phyloP scores from a whole-genome alignment of 2,113 vertebrate species.

The Aldabrachelys gigantea region DNA sequence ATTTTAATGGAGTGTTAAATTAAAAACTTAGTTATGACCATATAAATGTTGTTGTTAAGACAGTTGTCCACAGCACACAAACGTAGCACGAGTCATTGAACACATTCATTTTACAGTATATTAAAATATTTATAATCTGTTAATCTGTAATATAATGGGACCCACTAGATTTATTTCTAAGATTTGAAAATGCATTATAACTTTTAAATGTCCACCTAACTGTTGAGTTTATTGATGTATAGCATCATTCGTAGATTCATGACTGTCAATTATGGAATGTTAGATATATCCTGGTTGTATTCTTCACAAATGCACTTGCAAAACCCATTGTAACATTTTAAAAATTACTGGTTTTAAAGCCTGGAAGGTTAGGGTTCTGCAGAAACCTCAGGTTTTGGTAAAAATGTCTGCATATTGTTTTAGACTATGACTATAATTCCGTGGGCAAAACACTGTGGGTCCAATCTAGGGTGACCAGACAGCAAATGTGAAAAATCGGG shows the following conservation, averaged over 20 bases:
- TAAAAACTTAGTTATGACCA: constrained; percentile 64
- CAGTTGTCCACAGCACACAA: constrained; percentile 41
- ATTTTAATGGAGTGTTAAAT: constrained; percentile 67
- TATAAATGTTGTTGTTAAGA: constrained; percentile 52
- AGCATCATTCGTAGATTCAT: constrained; percentile 59
- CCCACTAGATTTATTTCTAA: constrained; percentile 45
- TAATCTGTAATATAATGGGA: constrained; percentile 60
- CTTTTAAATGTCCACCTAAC: constrained; percentile 59
- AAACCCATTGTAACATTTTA: constrained; percentile 43
- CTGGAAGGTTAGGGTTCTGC: not conserved
- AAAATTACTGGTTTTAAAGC: constrained; percentile 27
- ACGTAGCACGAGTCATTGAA: constrained; percentile 66
- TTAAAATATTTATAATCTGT: constrained; percentile 70
- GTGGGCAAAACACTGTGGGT: not conserved
- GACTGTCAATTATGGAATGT: constrained; percentile 1
- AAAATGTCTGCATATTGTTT: not conserved
- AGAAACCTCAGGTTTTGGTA: not conserved
- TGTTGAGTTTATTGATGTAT: constrained; percentile 64
- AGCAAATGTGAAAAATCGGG: too few species aligned
- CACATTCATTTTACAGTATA: constrained; percentile 62
- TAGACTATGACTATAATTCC: not conserved
- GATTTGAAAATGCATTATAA: constrained; percentile 51
- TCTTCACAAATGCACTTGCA: constrained; percentile 26
- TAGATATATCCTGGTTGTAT: constrained; percentile 21
- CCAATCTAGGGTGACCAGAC: not conserved